Base-by-base conservation (phyloP, 2,888 invertebrate species). In the Poecilobothrus nobilitatus region DNA sequence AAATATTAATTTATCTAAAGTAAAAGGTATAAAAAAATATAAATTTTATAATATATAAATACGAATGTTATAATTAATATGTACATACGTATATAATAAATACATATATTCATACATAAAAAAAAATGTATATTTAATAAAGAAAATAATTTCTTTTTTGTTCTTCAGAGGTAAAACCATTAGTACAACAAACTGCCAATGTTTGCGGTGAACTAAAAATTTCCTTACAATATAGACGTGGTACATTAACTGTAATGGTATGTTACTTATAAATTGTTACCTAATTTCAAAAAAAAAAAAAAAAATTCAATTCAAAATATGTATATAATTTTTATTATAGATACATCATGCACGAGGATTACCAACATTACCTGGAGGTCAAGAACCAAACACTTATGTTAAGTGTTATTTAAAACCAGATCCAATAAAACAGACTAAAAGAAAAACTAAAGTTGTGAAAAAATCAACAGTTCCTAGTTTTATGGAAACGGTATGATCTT, bases 391-490 rank as follows among this genome's bases (percentile, higher is more conserved):
- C 73, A 92, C 94, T 9, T 94, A 94, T 76, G 94, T 94, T 69
- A 94, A 94, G 85, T 92, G 86, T 66, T 98, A 98, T 81, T 84
- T 99, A 70, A 88, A 94, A 75, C 97, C 98, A 10, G 97, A 98
- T 81, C 89, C 90, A 27, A 88, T 89, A 69, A 97, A 97, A 83
- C 89, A 88, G 73, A 97, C 97, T 20, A 99, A 99, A 82, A 86
- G 95, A 67, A 99, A 99, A 83, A 98, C 98, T 0, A 93, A 95
- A 82, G 93, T 96, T 1, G 89, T 96, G 1, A 91, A 91, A 75
- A 91, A 92, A 74, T 94, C 93, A 78, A 93, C 94, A 76, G 95
- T 97, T 81, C 98, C 98, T 0, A 95, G 96, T 21, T 98, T 96
- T 83, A 97, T 98, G 94, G 95, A 97, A 86, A 95, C 95, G 91